These are phyloP conservation scores for Meandrusa payeni DNA, from an alignment of 2,888 invertebrate species.

Conservation along the genomic window DNA sequence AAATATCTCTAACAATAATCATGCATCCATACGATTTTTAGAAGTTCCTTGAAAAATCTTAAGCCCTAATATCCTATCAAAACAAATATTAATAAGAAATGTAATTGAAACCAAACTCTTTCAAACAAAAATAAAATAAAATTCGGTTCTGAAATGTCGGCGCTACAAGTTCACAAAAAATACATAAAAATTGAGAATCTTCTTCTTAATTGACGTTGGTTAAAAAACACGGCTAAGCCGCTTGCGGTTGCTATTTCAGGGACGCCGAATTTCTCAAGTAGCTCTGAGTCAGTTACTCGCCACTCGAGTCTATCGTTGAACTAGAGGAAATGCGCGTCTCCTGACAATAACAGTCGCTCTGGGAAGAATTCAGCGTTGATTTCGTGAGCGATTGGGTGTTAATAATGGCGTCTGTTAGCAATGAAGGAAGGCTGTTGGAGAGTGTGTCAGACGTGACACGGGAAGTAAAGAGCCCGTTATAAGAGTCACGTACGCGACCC, in stretches of 20 bases:
- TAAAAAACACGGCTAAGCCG: slow-evolving; percentile 56
- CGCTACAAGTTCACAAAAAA: too few relatives aligned
- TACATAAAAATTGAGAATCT: too few relatives aligned
- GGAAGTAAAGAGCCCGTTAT: slow-evolving; percentile 46
- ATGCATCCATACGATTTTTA: too few relatives aligned
- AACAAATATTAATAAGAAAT: too few relatives aligned
- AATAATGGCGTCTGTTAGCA: slow-evolving; percentile 40
- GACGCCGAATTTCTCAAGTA: slow-evolving; percentile 65
- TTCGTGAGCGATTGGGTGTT: slow-evolving; percentile 41
- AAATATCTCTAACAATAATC: too few relatives aligned
- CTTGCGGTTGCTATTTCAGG: slow-evolving; percentile 69
- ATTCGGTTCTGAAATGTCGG: too few relatives aligned
- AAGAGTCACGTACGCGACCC: slow-evolving; percentile 45
- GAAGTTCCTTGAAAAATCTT: too few relatives aligned
- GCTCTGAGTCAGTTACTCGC: slow-evolving; percentile 60
- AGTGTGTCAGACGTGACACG: slow-evolving; percentile 68
- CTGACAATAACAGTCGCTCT: slow-evolving; percentile 46
- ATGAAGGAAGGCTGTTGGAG: slow-evolving; percentile 49
- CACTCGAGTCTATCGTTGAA: slow-evolving; percentile 63
- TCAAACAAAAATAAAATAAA: too few relatives aligned
- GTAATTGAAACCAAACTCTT: too few relatives aligned
- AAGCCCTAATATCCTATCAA: too few relatives aligned
- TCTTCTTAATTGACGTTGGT: too few relatives aligned
- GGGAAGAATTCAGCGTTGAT: slow-evolving; percentile 35
- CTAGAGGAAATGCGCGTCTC: slow-evolving; percentile 64